Conservation (phyloP, 2,797 vertebrate genomes). For the Hoplostethus atlanticus region DNA sequence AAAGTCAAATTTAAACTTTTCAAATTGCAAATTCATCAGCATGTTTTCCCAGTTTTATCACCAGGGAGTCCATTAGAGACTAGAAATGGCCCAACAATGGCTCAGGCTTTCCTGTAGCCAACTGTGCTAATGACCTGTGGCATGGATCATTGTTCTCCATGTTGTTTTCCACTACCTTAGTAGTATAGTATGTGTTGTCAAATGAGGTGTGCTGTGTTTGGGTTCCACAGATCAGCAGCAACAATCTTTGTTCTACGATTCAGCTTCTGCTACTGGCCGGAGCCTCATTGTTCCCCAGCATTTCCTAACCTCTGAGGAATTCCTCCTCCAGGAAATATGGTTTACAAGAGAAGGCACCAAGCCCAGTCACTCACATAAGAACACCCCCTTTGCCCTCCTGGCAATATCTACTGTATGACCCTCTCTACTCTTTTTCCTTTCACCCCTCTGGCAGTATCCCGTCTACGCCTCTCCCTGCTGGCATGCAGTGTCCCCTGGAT, state of each 20-base stretch:
- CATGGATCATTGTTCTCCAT: conserved; percentile 19
- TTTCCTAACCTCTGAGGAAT: conserved; percentile 85
- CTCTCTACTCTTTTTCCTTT: conserved; percentile 48
- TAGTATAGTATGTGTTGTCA: conserved; percentile 35
- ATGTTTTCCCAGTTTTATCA: conserved; percentile 57
- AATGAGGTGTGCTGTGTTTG: conserved; percentile 62
- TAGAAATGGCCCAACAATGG: conserved; percentile 39
- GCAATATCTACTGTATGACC: conserved; percentile 54
- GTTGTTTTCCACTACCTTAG: conserved; percentile 68
- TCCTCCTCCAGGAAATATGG: conserved; percentile 86
- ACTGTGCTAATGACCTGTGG: conserved; percentile 27
- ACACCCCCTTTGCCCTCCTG: conserved; percentile 59
- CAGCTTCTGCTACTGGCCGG: conserved; percentile 64
- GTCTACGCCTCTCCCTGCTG: conserved; percentile 39
- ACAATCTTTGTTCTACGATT: conserved; percentile 66
- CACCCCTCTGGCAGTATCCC: conserved; percentile 42
- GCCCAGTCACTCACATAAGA: conserved; percentile 60
- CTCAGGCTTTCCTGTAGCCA: conserved; percentile 44
- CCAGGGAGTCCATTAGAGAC: neutral
- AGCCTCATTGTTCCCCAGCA: conserved; percentile 80
- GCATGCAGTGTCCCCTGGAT: conserved; percentile 51
- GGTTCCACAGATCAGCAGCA: conserved; percentile 65
- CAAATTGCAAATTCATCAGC: conserved; percentile 44
- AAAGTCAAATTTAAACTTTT: conserved; percentile 47
- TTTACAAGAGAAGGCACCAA: conserved; percentile 79